Evolutionary conservation across 2,888 invertebrate species (phyloP).

Genomic region (Chrysolina haemoptera): DNA sequence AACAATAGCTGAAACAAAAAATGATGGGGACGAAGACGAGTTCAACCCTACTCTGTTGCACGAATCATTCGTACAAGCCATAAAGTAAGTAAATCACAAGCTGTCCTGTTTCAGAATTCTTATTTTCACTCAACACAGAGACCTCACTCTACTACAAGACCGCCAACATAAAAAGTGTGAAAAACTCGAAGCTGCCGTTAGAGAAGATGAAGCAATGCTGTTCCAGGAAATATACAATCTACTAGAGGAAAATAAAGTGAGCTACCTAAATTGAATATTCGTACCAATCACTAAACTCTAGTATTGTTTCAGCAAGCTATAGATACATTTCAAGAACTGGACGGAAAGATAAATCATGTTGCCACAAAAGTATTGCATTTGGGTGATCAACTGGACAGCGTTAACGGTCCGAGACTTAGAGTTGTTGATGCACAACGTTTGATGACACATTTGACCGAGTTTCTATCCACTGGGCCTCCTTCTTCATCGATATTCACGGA

Average conservation of each 20-base stretch:
- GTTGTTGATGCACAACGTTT: conserved; percentile 96
- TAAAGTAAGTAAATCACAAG: conserved; percentile 74
- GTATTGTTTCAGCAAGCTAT: conserved; percentile 78
- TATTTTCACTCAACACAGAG: conserved; percentile 63
- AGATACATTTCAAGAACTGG: conserved; percentile 91
- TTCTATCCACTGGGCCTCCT: conserved; percentile 88
- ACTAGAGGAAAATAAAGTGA: conserved; percentile 86
- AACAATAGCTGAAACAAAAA: conserved; percentile 81
- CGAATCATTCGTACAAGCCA: conserved; percentile 93
- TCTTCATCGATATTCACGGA: conserved; percentile 91
- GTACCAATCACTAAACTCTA: neutral
- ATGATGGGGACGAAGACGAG: conserved; percentile 78
- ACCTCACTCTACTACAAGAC: conserved; percentile 82
- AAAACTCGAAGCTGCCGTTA: conserved; percentile 83
- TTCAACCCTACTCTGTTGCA: conserved; percentile 92
- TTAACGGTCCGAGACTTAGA: conserved; percentile 93
- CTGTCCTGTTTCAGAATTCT: too few species aligned
- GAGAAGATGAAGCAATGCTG: conserved; percentile 90
- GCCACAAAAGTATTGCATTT: conserved; percentile 98
- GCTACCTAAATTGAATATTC: neutral
- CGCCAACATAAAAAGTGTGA: conserved; percentile 90
- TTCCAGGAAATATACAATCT: conserved; percentile 85
- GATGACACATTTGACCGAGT: conserved; percentile 93
- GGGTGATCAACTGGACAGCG: conserved; percentile 98
- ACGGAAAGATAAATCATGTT: conserved; percentile 96